Evolutionary conservation across 2,113 vertebrate species (phyloP).

Genomic region (Okapia johnstoni): DNA sequence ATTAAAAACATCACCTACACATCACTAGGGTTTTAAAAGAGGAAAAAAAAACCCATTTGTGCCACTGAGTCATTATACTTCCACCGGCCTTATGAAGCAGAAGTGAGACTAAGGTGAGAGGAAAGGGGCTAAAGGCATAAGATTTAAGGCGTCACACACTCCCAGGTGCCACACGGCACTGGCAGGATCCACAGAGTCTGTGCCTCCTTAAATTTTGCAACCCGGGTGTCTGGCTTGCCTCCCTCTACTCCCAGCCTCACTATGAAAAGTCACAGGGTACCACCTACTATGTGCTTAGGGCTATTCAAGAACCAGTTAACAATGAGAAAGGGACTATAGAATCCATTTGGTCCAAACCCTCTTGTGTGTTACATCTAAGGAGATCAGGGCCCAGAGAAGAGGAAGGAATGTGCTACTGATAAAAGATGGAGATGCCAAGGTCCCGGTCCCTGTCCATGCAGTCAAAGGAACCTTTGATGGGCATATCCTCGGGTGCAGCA

Average conservation of each 20-base stretch:
- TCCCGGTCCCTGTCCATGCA: not conserved
- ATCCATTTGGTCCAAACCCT: not conserved
- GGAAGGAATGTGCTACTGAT: not conserved
- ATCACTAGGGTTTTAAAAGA: constrained; percentile 16
- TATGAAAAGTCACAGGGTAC: not conserved
- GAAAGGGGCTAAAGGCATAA: not conserved
- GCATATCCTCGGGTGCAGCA: not conserved
- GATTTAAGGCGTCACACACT: fast-evolving
- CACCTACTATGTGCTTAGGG: not conserved
- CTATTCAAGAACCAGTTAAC: not conserved
- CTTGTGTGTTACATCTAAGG: not conserved
- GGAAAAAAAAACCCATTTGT: not conserved
- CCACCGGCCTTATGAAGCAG: not conserved
- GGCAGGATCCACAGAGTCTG: fast-evolving
- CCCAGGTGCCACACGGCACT: no score
- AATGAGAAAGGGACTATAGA: not conserved
- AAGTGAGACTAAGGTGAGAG: not conserved
- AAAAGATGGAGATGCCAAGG: not conserved
- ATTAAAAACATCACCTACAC: constrained; percentile 41
- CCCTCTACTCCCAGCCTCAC: not conserved
- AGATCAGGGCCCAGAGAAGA: not conserved
- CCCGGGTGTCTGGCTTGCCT: not conserved
- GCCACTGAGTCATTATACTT: not conserved
- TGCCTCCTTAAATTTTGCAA: not conserved
- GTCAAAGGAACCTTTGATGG: not conserved